phyloP scores from a whole-genome alignment of 2,888 invertebrate genomes.

The Ptilodon capucinus region DNA sequence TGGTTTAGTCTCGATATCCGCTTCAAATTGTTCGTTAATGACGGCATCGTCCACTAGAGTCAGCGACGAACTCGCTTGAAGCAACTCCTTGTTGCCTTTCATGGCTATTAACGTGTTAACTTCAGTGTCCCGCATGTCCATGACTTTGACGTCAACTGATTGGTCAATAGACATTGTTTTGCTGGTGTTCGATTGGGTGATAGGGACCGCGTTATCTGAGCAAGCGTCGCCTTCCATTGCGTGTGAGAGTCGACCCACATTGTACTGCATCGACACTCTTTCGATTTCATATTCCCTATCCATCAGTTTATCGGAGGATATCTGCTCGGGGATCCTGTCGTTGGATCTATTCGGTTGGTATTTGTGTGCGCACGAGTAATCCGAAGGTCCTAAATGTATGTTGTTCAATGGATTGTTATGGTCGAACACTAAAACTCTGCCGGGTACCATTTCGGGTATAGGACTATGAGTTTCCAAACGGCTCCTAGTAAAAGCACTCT shows the following conservation, averaged over 20 bases:
- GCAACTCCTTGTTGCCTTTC: constrained; percentile 58
- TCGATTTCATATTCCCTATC: constrained; percentile 9
- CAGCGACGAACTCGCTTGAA: constrained; percentile 56
- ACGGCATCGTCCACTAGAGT: constrained; percentile 62
- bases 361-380: constrained; percentile 41
- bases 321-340: constrained; percentile 15
- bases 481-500: neutral
- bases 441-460: constrained; percentile 1
- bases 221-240: constrained; percentile 20
- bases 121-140: constrained; percentile 43
- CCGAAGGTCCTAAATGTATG: constrained; percentile 41
- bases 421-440: constrained; percentile 56
- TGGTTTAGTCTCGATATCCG: constrained; percentile 15
- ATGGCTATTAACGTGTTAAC: constrained; percentile 64
- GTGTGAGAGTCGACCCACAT: neutral
- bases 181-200: constrained; percentile 26
- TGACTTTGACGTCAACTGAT: constrained; percentile 29
- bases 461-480: neutral
- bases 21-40: constrained; percentile 19
- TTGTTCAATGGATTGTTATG: constrained; percentile 67
- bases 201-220: constrained; percentile 4
- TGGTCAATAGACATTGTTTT: constrained; percentile 40
- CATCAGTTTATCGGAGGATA: constrained; percentile 3
- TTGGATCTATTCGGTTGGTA: constrained; percentile 45
- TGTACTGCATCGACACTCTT: constrained; percentile 19